Evolutionary conservation across 2,113 vertebrate genomes (phyloP).

Genomic region (Ovis canadensis): DNA sequence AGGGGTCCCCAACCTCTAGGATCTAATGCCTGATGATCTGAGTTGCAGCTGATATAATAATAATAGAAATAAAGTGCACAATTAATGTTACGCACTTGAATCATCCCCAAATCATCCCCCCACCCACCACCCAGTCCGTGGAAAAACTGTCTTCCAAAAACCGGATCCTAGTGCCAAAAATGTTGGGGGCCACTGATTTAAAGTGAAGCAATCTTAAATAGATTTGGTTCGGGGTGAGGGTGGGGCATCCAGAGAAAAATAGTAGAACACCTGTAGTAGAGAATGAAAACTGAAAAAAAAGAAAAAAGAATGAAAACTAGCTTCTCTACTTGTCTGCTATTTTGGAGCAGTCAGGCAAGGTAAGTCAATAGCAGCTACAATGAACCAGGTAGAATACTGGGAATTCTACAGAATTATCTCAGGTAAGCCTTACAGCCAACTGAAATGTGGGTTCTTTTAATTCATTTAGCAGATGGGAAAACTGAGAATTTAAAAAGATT

Average conservation of each 20-base stretch:
- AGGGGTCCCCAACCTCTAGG: neutral
- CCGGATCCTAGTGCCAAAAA: neutral
- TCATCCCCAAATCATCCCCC: neutral
- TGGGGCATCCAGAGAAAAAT: neutral
- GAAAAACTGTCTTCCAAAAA: neutral
- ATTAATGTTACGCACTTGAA: neutral
- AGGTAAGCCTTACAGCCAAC: neutral
- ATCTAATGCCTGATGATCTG: neutral
- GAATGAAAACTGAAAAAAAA: neutral
- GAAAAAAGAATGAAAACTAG: neutral
- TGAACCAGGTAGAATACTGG: neutral
- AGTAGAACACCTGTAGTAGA: neutral
- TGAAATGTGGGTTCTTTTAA: neutral
- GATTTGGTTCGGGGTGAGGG: neutral
- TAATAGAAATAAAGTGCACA: neutral
- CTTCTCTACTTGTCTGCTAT: neutral
- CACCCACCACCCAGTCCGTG: neutral
- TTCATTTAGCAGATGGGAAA: neutral
- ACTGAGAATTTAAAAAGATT: neutral
- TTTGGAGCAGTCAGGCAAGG: neutral
- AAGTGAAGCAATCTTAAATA: neutral
- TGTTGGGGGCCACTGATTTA: neutral
- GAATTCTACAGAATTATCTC: neutral
- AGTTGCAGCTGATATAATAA: neutral
- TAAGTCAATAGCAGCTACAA: neutral